Conservation (phyloP, 64 coral and sea anemone genomes). For the Montipora sp. region DNA sequence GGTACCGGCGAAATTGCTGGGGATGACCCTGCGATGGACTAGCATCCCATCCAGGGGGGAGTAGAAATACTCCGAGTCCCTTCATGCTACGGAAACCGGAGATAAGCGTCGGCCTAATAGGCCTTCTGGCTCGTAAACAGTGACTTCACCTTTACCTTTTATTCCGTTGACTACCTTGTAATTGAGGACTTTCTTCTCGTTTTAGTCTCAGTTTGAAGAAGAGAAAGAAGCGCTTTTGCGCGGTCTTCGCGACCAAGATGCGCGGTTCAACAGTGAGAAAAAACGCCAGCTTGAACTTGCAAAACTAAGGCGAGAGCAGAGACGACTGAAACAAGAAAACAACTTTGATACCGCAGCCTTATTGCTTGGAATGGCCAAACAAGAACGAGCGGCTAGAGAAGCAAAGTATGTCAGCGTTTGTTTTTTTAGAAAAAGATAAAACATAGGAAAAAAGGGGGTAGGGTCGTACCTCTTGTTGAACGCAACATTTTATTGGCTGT, state of each 20-base stretch:
- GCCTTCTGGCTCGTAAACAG: too few relatives aligned
- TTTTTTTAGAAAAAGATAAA: neutral
- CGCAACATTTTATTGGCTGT: too few relatives aligned
- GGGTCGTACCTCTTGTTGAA: too few relatives aligned
- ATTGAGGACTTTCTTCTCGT: neutral
- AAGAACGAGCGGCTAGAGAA: conserved; percentile 74
- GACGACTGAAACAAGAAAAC: conserved; percentile 83
- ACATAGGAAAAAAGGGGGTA: too few relatives aligned
- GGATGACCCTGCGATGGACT: too few relatives aligned
- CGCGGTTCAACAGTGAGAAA: conserved; percentile 78
- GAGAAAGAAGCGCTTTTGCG: conserved; percentile 92
- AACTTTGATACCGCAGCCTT: conserved; percentile 96
- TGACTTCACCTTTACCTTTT: too few relatives aligned
- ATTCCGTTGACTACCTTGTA: too few relatives aligned
- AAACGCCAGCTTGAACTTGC: conserved; percentile 87
- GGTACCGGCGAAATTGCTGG: too few relatives aligned
- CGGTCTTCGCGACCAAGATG: conserved; percentile 84
- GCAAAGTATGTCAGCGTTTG: conserved; percentile 66
- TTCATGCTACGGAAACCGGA: too few relatives aligned
- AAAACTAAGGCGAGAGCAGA: conserved; percentile 86
- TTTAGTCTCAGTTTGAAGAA: conserved; percentile 92
- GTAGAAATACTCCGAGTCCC: too few relatives aligned
- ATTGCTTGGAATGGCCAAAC: conserved; percentile 85
- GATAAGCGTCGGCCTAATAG: too few relatives aligned
- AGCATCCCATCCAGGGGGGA: too few relatives aligned